phyloP scores from a whole-genome alignment of 2,888 invertebrate genomes.

The Mimachlamys varia region DNA sequence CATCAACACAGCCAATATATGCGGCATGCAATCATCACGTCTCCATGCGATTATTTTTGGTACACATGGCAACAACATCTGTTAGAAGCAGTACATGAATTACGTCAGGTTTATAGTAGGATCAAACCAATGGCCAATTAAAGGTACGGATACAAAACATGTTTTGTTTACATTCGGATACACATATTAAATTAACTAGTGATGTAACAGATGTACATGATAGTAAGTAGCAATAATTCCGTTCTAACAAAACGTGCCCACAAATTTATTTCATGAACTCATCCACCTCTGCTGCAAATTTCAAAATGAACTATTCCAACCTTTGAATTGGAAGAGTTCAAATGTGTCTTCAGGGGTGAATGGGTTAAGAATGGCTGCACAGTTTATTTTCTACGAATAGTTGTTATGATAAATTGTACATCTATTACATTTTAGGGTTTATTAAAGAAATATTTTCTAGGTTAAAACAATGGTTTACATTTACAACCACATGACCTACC shows the following conservation, averaged over 20 bases:
- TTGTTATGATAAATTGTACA: background rate
- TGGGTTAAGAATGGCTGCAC: background rate
- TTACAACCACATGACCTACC: constrained; percentile 9
- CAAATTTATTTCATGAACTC: background rate
- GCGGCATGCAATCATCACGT: background rate
- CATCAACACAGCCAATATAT: background rate
- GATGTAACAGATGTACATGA: background rate
- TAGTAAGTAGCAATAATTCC: background rate
- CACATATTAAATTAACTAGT: background rate
- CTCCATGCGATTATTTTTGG: constrained; percentile 13
- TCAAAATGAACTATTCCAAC: no score
- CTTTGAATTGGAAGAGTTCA: no score
- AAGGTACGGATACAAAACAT: background rate
- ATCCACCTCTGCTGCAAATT: no score
- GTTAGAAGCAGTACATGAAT: constrained; percentile 2
- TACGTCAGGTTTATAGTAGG: background rate
- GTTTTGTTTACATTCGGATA: background rate
- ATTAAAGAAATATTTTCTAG: background rate
- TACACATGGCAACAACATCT: background rate
- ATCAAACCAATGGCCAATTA: background rate
- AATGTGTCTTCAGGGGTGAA: background rate
- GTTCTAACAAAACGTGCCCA: no score
- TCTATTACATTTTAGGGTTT: background rate
- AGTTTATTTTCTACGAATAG: background rate
- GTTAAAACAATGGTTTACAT: background rate